Conservation (phyloP, 2,113 vertebrate species). For the Chelonoidis abingdonii region DNA sequence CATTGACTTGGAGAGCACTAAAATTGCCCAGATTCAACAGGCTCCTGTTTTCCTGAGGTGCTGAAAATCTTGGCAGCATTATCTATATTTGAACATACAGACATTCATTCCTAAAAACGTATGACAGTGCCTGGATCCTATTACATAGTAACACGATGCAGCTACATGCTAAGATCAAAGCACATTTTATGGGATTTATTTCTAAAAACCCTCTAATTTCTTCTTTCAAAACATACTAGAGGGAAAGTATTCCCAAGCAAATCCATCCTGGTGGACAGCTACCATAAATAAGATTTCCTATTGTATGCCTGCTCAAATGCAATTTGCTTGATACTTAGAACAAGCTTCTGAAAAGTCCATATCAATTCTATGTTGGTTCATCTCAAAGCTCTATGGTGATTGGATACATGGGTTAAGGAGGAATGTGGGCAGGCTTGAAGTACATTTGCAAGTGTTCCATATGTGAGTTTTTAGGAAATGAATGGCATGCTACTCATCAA, state of each 20-base stretch:
- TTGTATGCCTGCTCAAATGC: not conserved
- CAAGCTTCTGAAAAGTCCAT: not conserved
- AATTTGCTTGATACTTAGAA: not conserved
- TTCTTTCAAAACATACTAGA: not conserved
- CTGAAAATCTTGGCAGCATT: conserved; percentile 82
- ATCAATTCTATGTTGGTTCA: not conserved
- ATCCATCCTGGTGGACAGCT: not conserved
- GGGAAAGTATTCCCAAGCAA: not conserved
- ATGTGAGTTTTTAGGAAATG: not conserved
- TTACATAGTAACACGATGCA: not conserved
- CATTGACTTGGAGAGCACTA: conserved; percentile 86
- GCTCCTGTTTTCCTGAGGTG: conserved; percentile 77
- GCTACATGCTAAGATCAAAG: not conserved
- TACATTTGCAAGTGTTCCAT: not conserved
- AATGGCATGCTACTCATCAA: not conserved
- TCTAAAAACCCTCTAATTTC: not conserved
- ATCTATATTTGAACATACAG: conserved; percentile 80
- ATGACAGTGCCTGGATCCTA: not conserved
- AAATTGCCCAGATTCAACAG: conserved; percentile 83
- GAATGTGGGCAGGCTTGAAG: not conserved
- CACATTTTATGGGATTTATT: not conserved
- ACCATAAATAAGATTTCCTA: not conserved
- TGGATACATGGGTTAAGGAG: not conserved
- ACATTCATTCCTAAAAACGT: not conserved
- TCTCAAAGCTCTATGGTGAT: not conserved